Conservation (phyloP, 1,140 invertebrate genomes). For the Callitettix versicolor region DNA sequence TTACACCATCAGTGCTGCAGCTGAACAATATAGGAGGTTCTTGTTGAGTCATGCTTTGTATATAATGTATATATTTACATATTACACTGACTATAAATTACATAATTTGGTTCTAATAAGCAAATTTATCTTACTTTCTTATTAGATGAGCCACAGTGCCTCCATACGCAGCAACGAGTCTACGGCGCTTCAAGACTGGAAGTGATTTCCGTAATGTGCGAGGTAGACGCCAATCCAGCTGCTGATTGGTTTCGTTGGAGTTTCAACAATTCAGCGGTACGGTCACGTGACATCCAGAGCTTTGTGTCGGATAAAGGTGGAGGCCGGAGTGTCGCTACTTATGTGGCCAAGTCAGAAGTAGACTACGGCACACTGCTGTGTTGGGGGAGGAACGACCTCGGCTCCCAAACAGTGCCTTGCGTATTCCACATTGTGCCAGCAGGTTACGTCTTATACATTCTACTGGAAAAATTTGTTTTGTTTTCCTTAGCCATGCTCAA, state of each 20-base stretch:
- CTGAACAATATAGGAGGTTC: no score
- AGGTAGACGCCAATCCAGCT: conserved; percentile 71
- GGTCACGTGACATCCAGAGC: conserved; percentile 30
- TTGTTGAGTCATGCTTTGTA: no score
- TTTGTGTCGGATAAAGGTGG: conserved; percentile 33
- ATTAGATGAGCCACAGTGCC: conserved; percentile 59
- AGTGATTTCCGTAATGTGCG: conserved; percentile 61
- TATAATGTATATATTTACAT: no score
- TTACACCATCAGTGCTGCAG: no score
- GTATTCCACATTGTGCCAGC: conserved; percentile 60
- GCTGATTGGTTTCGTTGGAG: conserved; percentile 61
- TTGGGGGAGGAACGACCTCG: conserved; percentile 56
- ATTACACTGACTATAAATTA: no score
- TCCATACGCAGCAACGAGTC: conserved; percentile 48
- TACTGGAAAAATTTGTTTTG: not conserved
- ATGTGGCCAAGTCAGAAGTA: conserved; percentile 55
- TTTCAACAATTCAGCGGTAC: conserved; percentile 52
- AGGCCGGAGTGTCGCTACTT: conserved; percentile 49
- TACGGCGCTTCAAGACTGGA: conserved; percentile 72
- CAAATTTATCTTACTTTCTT: conserved; percentile 15
- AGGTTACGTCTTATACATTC: conserved; percentile 35
- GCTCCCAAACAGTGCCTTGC: conserved; percentile 53
- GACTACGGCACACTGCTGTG: conserved; percentile 62
- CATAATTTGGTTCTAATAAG: no score
- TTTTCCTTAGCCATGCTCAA: not conserved